Base-by-base conservation (phyloP, 1,140 invertebrate genomes). In the Apis cerana region DNA sequence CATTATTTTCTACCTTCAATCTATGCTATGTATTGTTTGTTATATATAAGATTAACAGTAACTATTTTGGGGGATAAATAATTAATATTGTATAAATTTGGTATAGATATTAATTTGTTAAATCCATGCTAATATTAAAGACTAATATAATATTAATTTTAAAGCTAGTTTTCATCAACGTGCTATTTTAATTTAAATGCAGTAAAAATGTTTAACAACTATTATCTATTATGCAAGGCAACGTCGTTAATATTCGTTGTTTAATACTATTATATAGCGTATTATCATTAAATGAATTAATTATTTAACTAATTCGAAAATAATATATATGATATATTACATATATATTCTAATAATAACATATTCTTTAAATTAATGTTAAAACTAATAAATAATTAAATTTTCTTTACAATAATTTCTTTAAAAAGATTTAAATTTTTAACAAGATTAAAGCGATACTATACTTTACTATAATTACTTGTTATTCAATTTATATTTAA, bases 181-280 rank as follows among this genome's bases (percentile, higher is more conserved):
- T 33, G 56, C 33, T 48, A 58, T n/a, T 8, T 54, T 80, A 62
- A 71, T 61, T 80, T 15, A 3, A 23, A 52, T 43, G 48, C 23
- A n/a, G 21, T 54, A 67, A 61, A 62, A 61, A 54, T 72, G 21
- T 12, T 50, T 62, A 70, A 72, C 48, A 68, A 43, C 15, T 80
- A 17, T 33, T 62, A 72, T 50, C 27, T 62, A 72, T 62, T 33
- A 33, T 72, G 23, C 50, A 52, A 80, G 59, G 77, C 68, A 80
- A 70, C 48, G 21, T 54, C 15, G 10, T 50, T 52, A 61, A 5
- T 80, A 62, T 59, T 33, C 58, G 58, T 72, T 54, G 19, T 62
- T 33, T 5, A 48, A 11, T 33, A 65, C 19, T 61, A 62, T 19
- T 23, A 23, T 23, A 23, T 15, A 75, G 15, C 8, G 17, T 43